Percentiles rank a stretch among this genome's conserved stretches.
phyloP scores from a whole-genome alignment of 92 coral and sea anemone genomes.

The Montipora capitata region DNA sequence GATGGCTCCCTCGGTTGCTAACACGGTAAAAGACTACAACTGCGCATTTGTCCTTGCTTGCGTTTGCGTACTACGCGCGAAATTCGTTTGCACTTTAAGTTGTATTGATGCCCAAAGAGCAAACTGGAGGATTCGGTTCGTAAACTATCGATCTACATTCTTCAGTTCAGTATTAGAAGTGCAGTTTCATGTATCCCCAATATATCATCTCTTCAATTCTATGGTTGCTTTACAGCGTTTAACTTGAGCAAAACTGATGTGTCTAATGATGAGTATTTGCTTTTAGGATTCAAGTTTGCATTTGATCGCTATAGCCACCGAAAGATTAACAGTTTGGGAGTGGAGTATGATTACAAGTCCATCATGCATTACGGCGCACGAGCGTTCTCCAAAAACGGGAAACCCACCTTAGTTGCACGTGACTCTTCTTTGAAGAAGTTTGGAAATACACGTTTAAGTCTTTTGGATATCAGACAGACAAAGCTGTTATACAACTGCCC shows the following conservation, averaged over 20 bases:
- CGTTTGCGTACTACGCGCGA: too few relatives aligned
- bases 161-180: too few relatives aligned
- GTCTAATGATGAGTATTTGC: background rate
- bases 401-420: conserved; percentile 79
- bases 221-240: too few relatives aligned
- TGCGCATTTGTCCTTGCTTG: too few relatives aligned
- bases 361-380: conserved; percentile 92
- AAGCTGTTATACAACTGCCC: conserved; percentile 89
- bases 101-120: too few relatives aligned
- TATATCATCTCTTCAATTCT: too few relatives aligned
- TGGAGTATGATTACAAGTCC: conserved; percentile 88
- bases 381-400: conserved; percentile 79
- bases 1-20: too few relatives aligned
- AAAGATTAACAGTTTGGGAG: conserved; percentile 85
- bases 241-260: background rate
- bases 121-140: too few relatives aligned
- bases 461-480: conserved; percentile 89
- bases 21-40: too few relatives aligned
- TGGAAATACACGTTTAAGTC: conserved; percentile 87
- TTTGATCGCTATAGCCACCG: conserved; percentile 71
- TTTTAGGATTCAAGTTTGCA: conserved; percentile 81
- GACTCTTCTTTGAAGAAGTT: conserved; percentile 70
- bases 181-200: too few relatives aligned
- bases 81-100: too few relatives aligned
- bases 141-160: too few relatives aligned